phyloP scores from a whole-genome alignment of 2,888 invertebrate species.

The Latrodectus hesperus region DNA sequence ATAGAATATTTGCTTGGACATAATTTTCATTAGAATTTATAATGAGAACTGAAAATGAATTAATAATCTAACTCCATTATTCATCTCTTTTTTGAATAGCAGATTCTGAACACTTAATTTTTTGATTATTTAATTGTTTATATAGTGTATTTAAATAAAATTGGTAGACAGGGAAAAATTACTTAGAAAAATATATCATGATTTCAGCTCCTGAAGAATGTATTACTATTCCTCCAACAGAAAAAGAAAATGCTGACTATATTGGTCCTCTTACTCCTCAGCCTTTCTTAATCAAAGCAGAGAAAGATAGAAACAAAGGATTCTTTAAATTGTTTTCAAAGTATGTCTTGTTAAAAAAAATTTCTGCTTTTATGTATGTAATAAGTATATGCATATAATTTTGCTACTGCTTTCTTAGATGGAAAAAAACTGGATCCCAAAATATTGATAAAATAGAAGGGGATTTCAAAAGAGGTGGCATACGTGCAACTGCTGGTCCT shows the following conservation, averaged over 20 bases:
- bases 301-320: constrained; percentile 78
- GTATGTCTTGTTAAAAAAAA: constrained; percentile 72
- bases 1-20: too few relatives aligned
- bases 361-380: background rate
- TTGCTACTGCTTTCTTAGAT: constrained; percentile 30
- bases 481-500: constrained; percentile 83
- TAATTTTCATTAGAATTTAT: too few relatives aligned
- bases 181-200: constrained; percentile 17
- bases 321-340: constrained; percentile 82
- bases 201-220: constrained; percentile 52
- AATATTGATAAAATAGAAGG: constrained; percentile 74
- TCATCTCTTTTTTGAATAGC: too few relatives aligned
- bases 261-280: constrained; percentile 31
- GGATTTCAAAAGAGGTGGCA: constrained; percentile 82
- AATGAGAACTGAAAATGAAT: too few relatives aligned
- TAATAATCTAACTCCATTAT: too few relatives aligned
- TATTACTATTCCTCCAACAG: constrained; percentile 49
- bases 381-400: background rate
- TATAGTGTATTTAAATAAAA: too few relatives aligned
- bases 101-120: too few relatives aligned
- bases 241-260: constrained; percentile 40
- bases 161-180: background rate
- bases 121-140: too few relatives aligned
- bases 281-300: constrained; percentile 62
- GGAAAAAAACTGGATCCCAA: constrained; percentile 57